Evolutionary conservation across 2,888 invertebrate genomes (phyloP).

Genomic region (Calameuta pallipes): DNA sequence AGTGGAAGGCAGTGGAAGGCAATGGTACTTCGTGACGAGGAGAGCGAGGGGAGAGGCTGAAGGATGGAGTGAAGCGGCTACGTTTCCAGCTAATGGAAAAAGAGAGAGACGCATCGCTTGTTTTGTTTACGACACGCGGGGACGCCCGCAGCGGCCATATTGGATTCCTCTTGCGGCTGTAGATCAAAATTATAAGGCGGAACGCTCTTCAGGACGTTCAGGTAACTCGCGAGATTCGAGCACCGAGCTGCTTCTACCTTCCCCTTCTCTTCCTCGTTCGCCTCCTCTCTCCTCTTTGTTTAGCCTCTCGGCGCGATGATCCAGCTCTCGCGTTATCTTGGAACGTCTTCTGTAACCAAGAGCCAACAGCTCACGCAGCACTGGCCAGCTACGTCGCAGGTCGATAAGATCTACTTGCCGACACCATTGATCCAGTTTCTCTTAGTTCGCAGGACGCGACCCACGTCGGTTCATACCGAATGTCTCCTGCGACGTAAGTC

Average conservation of each 20-base stretch:
- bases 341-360: too few species aligned
- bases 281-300: constrained; percentile 11
- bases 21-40: constrained; percentile 38
- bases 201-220: constrained; percentile 29
- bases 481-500: too few species aligned
- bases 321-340: constrained; percentile 3
- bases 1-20: neutral
- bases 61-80: constrained; percentile 1
- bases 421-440: too few species aligned
- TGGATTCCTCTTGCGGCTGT: constrained; percentile 54
- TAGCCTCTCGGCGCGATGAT: neutral
- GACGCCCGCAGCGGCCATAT: constrained; percentile 48
- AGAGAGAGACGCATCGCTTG: constrained; percentile 21
- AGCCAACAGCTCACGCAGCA: too few species aligned
- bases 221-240: constrained; percentile 18
- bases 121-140: constrained; percentile 53
- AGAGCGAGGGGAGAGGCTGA: neutral
- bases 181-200: constrained; percentile 59
- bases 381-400: too few species aligned
- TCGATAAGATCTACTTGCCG: too few species aligned
- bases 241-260: constrained; percentile 27
- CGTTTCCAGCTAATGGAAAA: constrained; percentile 20
- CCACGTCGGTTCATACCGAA: too few species aligned
- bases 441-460: too few species aligned
- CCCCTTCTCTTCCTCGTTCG: constrained; percentile 12